Conservation (phyloP, 53 echinoderm and acorn worm species). For the Holothuria leucospilota region DNA sequence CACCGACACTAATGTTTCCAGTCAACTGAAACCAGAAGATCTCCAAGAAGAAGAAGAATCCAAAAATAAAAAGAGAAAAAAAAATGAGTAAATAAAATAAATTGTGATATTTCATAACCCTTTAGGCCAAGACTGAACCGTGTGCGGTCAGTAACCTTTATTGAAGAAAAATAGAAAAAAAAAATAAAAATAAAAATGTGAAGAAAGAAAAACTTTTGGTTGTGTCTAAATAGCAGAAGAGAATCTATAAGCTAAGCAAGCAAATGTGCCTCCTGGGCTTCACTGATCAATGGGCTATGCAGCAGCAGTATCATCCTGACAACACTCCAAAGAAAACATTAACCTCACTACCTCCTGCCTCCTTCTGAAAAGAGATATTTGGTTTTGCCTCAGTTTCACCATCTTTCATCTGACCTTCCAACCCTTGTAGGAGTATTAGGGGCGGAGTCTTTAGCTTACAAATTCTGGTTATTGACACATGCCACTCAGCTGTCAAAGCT, state of each 20-base stretch:
- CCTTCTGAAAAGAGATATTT: conserved; percentile 6
- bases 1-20: conserved; percentile 54
- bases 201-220: conserved; percentile 5
- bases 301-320: background rate
- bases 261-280: conserved; percentile 31
- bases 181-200: background rate
- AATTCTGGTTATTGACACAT: conserved; percentile 9
- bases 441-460: conserved; percentile 9
- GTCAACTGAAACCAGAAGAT: conserved; percentile 48
- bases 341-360: background rate
- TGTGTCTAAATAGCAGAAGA: conserved; percentile 16
- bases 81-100: conserved; percentile 10
- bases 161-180: conserved; percentile 1
- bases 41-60: background rate
- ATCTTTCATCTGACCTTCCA: too few species aligned
- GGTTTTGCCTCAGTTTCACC: background rate
- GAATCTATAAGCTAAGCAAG: conserved; percentile 33
- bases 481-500: conserved; percentile 2
- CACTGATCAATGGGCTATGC: conserved; percentile 15
- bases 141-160: conserved; percentile 51
- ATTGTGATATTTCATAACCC: conserved; percentile 51
- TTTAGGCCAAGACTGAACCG: conserved; percentile 45
- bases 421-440: background rate
- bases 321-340: conserved; percentile 27
- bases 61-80: conserved; percentile 11